Evolutionary conservation across 1,140 invertebrate species (phyloP), one percentile per base, ranked within the genome.

Genomic region (Sminthurinus signatus): DNA sequence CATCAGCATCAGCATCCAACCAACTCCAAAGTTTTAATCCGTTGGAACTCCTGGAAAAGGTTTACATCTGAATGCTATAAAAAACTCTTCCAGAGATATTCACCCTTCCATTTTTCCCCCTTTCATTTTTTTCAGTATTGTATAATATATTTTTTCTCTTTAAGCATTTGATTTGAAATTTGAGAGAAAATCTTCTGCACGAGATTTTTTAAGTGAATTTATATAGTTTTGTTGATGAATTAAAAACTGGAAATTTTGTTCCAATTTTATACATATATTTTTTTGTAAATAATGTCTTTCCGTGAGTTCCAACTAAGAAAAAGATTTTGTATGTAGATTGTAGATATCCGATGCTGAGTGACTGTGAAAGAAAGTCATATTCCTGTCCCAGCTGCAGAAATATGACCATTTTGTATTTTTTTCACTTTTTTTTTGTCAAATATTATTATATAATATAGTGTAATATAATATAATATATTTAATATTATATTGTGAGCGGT

Each of bases 311-410:
- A 48, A 63, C 32, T 31, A 56, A 63, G 52, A 57, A 54, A 31
- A 56, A 48, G 55, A 58, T 14, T 52, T 51, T 62, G 8, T 54
- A 8, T 43, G 62, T 64, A 29, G 32, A n/a, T n/a, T n/a, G n/a
- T n/a, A n/a, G n/a, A n/a, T n/a, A n/a, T n/a, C n/a, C n/a, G 62
- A 64, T 59, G 56, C 62, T 64, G 62, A 59, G 25, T 55, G 61
- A 63, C 46, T 63, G 56, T 58, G 56, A 56, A n/a, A n/a, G n/a
- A n/a, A n/a, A 64, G 50, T 44, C 62, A 29, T 28, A 59, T 59
- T 36, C 56, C 62, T 64, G 55, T 58, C 56, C 62, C 62, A 58
- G 56, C 36, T 52, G 55, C 55, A 58, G 56, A 64, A 44, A 64
- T 36, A 43, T 39, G 62, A 56, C 56, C 57, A 29, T 50, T 44